phyloP scores from a whole-genome alignment of 2,888 invertebrate species.

The Magallana nippona region DNA sequence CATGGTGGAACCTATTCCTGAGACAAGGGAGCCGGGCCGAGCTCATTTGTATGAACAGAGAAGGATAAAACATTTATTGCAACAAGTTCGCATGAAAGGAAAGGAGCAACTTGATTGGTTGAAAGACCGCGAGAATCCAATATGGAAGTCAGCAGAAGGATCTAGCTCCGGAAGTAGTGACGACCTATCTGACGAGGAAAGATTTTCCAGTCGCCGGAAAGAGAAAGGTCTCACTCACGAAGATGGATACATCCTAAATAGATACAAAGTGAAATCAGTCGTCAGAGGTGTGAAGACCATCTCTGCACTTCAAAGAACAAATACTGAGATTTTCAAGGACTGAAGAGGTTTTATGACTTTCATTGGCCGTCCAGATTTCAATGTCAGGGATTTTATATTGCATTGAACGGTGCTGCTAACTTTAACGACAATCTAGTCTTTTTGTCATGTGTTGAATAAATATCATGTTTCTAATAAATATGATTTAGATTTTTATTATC shows the following conservation, averaged over 20 bases:
- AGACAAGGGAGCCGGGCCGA: conserved; percentile 48
- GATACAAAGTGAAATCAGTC: conserved; percentile 48
- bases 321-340: conserved; percentile 38
- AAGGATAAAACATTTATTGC: conserved; percentile 63
- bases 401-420: conserved; percentile 24
- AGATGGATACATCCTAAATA: conserved; percentile 43
- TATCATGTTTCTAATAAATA: neutral
- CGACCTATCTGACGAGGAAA: conserved; percentile 26
- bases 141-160: conserved; percentile 4
- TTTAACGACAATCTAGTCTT: conserved; percentile 17
- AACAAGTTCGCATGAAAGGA: conserved; percentile 65
- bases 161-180: conserved; percentile 39
- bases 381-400: neutral
- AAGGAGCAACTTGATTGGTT: conserved; percentile 63
- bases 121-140: conserved; percentile 47
- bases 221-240: conserved; percentile 45
- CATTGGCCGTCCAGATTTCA: neutral
- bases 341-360: neutral
- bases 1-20: conserved; percentile 45
- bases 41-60: conserved; percentile 65
- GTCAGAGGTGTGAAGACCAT: conserved; percentile 42
- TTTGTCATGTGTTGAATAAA: neutral
- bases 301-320: conserved; percentile 36
- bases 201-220: conserved; percentile 3
- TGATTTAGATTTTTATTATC: neutral